These are phyloP conservation scores for Phycodurus eques DNA, from an alignment of 2,113 vertebrate species.

Conservation along the genomic window DNA sequence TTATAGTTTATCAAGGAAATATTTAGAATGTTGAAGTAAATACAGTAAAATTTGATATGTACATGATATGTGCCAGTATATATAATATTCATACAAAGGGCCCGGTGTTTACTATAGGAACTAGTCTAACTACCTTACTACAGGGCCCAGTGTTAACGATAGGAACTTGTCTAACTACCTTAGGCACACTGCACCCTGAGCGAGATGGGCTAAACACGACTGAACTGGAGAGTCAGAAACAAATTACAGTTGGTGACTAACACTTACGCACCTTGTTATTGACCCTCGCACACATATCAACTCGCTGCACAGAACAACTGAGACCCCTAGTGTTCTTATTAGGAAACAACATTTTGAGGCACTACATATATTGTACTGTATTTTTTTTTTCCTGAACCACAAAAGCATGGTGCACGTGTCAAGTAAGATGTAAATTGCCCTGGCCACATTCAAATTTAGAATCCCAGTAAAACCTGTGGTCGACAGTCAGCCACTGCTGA, in stretches of 20 bases:
- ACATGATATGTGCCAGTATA: background rate
- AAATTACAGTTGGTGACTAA: too few species aligned
- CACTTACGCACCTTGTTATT: too few species aligned
- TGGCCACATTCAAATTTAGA: background rate
- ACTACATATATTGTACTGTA: background rate
- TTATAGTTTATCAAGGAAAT: background rate
- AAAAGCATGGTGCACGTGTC: background rate
- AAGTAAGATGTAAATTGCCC: background rate
- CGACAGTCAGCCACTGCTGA: background rate
- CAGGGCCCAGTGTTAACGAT: constrained; percentile 43
- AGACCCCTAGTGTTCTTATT: too few species aligned
- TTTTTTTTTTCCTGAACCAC: background rate
- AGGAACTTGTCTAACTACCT: constrained; percentile 58
- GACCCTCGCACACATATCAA: too few species aligned
- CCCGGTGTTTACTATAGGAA: constrained; percentile 50
- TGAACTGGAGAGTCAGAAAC: too few species aligned
- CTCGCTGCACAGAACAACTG: too few species aligned
- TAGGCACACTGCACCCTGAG: constrained; percentile 9
- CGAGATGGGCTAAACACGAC: too few species aligned
- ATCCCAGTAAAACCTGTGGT: background rate
- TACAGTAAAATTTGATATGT: background rate
- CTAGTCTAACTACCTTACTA: constrained; percentile 58
- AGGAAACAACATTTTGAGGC: too few species aligned
- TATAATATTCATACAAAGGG: background rate
- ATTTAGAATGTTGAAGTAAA: background rate